Evolutionary conservation across 2,888 invertebrate genomes (phyloP).

Genomic region (Frankliniella fusca): DNA sequence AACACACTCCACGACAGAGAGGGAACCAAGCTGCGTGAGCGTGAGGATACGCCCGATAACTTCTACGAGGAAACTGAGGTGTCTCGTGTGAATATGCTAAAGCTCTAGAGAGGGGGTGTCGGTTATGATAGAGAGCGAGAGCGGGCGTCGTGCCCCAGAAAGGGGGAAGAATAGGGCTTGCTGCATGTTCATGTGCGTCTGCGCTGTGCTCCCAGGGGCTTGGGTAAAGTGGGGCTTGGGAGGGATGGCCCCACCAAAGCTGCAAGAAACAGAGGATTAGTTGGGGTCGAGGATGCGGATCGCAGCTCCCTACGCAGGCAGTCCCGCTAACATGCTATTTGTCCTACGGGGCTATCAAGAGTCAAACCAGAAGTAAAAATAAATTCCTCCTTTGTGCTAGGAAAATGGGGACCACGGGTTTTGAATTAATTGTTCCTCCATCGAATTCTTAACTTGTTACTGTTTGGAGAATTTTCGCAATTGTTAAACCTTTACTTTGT

Average conservation of each 20-base stretch:
- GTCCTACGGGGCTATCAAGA: constrained; percentile 25
- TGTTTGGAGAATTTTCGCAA: neutral
- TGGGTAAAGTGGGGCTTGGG: neutral
- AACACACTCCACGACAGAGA: neutral
- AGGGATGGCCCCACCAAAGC: neutral
- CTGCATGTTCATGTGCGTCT: neutral
- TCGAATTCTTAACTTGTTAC: neutral
- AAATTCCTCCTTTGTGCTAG: constrained; percentile 1
- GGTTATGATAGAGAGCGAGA: constrained; percentile 28
- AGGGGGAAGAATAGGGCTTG: neutral
- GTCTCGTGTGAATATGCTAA: neutral
- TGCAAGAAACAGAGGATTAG: constrained; percentile 2
- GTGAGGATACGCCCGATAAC: neutral
- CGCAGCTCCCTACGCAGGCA: constrained; percentile 24
- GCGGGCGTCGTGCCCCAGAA: neutral
- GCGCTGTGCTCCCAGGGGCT: neutral
- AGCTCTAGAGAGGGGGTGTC: constrained; percentile 21
- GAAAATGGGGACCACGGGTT: neutral
- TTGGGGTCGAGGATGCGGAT: constrained; percentile 3
- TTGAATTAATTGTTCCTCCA: neutral
- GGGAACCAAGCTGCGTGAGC: neutral
- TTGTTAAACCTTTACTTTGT: neutral
- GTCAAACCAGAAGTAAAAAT: constrained; percentile 23
- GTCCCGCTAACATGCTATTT: constrained; percentile 18
- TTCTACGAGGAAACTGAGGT: no score